A percentile compares a stretch with the other conserved stretches of the same genome.
Evolutionary conservation across 2,113 vertebrate genomes (phyloP).

Genomic region (Amia ocellicauda): DNA sequence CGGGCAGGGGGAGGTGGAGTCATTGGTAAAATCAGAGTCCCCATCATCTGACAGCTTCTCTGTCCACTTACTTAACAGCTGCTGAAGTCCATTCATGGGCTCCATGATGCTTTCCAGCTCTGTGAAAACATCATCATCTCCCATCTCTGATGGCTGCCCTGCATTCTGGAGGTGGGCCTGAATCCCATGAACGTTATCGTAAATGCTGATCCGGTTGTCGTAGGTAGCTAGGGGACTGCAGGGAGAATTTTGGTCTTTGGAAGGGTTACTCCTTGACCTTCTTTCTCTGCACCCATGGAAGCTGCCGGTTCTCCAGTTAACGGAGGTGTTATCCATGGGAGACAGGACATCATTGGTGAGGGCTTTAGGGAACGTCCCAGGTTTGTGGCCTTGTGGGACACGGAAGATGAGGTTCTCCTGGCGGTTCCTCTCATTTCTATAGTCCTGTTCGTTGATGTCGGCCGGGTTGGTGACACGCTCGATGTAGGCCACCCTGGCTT

Average conservation of each 20-base stretch:
- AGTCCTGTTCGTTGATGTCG: constrained; percentile 42
- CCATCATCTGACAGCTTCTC: constrained; percentile 69
- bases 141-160: constrained; percentile 21
- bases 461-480: constrained; percentile 18
- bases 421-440: constrained; percentile 43
- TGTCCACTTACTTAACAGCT: constrained; percentile 72
- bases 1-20: constrained; percentile 56
- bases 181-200: constrained; percentile 74
- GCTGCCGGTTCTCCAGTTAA: constrained; percentile 81
- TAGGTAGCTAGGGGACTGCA: constrained; percentile 24
- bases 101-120: constrained; percentile 77
- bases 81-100: constrained; percentile 70
- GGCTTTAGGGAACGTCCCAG: constrained; percentile 78
- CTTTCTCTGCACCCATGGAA: constrained; percentile 70
- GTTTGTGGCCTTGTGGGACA: constrained; percentile 76
- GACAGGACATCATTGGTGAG: constrained; percentile 57
- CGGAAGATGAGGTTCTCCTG: constrained; percentile 63
- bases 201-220: constrained; percentile 71
- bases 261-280: constrained; percentile 30
- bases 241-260: constrained; percentile 41
- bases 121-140: constrained; percentile 70
- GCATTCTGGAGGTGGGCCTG: constrained; percentile 16
- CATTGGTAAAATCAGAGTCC: constrained; percentile 58
- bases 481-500: constrained; percentile 17
- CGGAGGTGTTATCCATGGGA: constrained; percentile 50